Evolutionary conservation across 2,888 invertebrate species (phyloP).

Genomic region (Fabriciana adippe): DNA sequence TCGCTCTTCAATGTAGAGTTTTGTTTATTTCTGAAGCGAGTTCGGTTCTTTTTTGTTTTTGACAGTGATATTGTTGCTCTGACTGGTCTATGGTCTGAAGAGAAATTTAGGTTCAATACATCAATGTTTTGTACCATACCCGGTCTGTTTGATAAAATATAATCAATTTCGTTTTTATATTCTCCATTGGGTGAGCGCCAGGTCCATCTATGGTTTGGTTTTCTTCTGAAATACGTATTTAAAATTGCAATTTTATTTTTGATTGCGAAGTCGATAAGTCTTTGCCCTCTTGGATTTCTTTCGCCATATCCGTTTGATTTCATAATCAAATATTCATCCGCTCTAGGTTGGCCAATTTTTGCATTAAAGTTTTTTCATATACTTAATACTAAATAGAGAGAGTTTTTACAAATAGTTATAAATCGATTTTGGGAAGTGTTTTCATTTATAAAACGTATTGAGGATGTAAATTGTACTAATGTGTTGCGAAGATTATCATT

Average conservation of each 20-base stretch:
- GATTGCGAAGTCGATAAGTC: slow-evolving; percentile 40
- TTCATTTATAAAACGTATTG: too few relatives aligned
- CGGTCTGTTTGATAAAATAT: slow-evolving; percentile 26
- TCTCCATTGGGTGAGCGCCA: slow-evolving; percentile 37
- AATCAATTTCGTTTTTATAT: slow-evolving; percentile 32
- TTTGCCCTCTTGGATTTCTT: slow-evolving; percentile 43
- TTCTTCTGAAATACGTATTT: slow-evolving; percentile 40
- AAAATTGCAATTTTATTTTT: slow-evolving; percentile 42
- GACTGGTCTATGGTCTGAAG: slow-evolving; percentile 28
- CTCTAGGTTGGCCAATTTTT: slow-evolving; percentile 37
- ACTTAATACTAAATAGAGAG: too few relatives aligned
- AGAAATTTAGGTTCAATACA: slow-evolving; percentile 26
- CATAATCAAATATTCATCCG: slow-evolving; percentile 3
- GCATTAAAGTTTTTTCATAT: slow-evolving; percentile 37
- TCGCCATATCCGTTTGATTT: slow-evolving; percentile 34
- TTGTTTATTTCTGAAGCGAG: not conserved
- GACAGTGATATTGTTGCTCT: slow-evolving; percentile 17
- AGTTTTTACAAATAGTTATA: too few relatives aligned
- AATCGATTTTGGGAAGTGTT: too few relatives aligned
- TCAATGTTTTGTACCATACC: slow-evolving; percentile 21
- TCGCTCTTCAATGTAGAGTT: slow-evolving; percentile 22
- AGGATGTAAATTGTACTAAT: too few relatives aligned
- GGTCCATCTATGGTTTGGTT: slow-evolving; percentile 39
- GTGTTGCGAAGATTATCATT: too few relatives aligned
- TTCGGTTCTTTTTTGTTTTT: not conserved